A percentile compares a stretch with the other conserved stretches of the same genome.
These are phyloP conservation scores for Scomber scombrus DNA, from an alignment of 2,113 vertebrate species.

Conservation along the genomic window DNA sequence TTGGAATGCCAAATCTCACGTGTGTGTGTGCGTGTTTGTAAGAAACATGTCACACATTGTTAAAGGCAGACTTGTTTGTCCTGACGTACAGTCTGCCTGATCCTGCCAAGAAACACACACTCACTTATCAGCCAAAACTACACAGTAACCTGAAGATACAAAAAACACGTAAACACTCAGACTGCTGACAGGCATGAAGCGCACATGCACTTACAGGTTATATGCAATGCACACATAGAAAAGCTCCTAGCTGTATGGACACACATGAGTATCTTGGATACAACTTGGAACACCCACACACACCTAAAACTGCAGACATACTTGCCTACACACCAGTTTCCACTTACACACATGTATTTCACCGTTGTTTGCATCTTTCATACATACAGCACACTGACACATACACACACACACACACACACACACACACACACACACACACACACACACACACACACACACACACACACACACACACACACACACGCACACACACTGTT, in stretches of 20 bases:
- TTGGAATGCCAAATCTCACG: conserved; percentile 19
- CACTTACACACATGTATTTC: not conserved
- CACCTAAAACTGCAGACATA: not conserved
- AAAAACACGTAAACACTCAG: not conserved
- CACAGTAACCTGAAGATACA: not conserved
- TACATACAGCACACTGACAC: conserved; percentile 6
- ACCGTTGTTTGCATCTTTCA: conserved; percentile 17
- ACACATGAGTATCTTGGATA: not conserved
- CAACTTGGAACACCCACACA: not conserved
- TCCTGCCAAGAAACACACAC: conserved; percentile 55
- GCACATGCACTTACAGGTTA: not conserved
- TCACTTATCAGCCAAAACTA: conserved; percentile 6
- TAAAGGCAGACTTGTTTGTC: conserved; percentile 66
- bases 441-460: no score
- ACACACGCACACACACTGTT: not conserved
- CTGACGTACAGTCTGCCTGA: conserved; percentile 61
- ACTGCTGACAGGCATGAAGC: not conserved
- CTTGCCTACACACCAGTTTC: not conserved
- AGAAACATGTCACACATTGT: conserved; percentile 26
- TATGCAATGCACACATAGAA: conserved; percentile 3
- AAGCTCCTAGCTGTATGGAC: not conserved
- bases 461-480: no score
- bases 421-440: no score
- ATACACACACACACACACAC: no score
- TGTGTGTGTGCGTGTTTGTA: conserved; percentile 1